Conservation (phyloP, 2,888 invertebrate species). For the Drosophila fulvimacula region DNA sequence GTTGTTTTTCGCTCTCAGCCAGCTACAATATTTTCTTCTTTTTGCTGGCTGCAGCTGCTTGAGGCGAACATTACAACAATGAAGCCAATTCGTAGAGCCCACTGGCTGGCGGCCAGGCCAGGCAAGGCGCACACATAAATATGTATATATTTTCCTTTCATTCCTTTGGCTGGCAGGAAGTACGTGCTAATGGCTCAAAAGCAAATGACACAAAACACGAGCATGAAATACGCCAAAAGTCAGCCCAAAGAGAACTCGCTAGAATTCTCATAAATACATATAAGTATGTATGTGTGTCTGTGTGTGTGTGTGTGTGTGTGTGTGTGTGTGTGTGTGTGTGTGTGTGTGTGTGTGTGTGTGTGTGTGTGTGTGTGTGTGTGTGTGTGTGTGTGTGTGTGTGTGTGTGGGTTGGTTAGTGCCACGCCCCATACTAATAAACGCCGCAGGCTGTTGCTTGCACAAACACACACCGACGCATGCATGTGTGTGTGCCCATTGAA, state of each 20-base stretch:
- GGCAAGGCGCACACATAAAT: constrained; percentile 38
- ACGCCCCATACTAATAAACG: constrained; percentile 66
- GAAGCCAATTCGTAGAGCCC: constrained; percentile 69
- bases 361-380: constrained; percentile 9
- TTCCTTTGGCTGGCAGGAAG: constrained; percentile 58
- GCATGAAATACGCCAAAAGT: constrained; percentile 68
- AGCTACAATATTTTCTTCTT: constrained; percentile 6
- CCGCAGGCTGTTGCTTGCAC: constrained; percentile 59
- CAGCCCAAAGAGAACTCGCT: constrained; percentile 53
- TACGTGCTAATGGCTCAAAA: constrained; percentile 79
- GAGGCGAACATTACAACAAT: constrained; percentile 69
- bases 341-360: constrained; percentile 5
- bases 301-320: constrained; percentile 8
- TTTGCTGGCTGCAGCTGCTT: constrained; percentile 32
- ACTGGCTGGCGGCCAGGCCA: constrained; percentile 39
- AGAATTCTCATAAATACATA: constrained; percentile 62
- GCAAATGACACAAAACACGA: constrained; percentile 68
- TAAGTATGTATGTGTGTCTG: constrained; percentile 15
- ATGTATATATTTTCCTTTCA: constrained; percentile 49
- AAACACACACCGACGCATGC: constrained; percentile 1
- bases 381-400: constrained; percentile 8
- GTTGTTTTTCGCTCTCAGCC: constrained; percentile 17
- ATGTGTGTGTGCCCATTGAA: constrained; percentile 57
- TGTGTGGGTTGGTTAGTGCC: constrained; percentile 25
- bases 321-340: constrained; percentile 9